Conservation (phyloP, 2,113 vertebrate species). For the Pogonocichla stellata region DNA sequence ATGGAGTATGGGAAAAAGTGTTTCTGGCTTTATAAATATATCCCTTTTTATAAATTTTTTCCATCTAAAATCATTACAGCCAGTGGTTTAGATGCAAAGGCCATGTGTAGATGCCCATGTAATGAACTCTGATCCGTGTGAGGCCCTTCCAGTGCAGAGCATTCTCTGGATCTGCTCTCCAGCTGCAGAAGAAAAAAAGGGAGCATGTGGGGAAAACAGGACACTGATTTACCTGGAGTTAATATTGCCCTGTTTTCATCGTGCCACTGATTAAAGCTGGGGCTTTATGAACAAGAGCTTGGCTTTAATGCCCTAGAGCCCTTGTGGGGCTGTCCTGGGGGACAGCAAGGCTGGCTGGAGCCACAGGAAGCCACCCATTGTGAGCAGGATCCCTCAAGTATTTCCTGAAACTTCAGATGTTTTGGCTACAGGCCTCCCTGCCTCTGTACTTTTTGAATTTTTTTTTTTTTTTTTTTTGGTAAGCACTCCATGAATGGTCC, state of each 20-base stretch:
- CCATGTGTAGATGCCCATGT: background rate
- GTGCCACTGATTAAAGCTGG: background rate
- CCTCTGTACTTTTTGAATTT: background rate
- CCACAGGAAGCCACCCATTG: background rate
- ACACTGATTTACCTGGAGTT: background rate
- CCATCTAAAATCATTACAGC: background rate
- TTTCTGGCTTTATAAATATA: slow-evolving; percentile 40
- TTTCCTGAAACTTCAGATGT: slow-evolving; percentile 11
- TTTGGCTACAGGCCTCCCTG: background rate
- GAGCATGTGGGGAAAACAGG: fast-evolving
- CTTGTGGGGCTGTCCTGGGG: background rate
- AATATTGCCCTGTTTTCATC: background rate
- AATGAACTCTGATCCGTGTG: background rate
- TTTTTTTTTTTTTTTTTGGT: background rate
- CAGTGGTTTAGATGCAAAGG: background rate
- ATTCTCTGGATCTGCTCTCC: background rate
- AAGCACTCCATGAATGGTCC: background rate
- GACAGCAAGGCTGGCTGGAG: background rate
- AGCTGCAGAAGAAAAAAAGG: background rate
- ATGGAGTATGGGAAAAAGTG: background rate
- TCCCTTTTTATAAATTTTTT: background rate
- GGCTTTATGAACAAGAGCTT: background rate
- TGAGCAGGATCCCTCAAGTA: background rate
- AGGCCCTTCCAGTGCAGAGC: background rate
- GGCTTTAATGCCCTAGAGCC: background rate